These are phyloP conservation scores for Microplitis manilae DNA, from an alignment of 2,888 invertebrate genomes.

Conservation along the genomic window DNA sequence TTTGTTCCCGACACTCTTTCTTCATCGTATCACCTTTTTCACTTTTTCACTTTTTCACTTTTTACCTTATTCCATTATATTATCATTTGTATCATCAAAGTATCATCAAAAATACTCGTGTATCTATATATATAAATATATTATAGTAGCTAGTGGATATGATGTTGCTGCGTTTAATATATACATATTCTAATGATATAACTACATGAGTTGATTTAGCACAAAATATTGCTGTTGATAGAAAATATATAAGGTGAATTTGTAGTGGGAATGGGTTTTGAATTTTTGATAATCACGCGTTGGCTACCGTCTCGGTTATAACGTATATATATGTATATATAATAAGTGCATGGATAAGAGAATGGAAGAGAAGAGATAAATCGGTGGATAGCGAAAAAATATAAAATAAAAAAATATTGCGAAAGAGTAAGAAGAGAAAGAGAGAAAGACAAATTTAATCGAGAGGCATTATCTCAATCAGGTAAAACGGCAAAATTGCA, in stretches of 20 bases:
- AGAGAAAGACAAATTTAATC: conserved; percentile 59
- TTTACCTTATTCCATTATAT: neutral
- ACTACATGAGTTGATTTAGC: neutral
- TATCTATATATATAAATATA: too few species aligned
- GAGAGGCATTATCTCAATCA: conserved; percentile 71
- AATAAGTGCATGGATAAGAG: conserved; percentile 1
- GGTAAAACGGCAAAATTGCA: conserved; percentile 72
- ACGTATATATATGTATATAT: conserved; percentile 22
- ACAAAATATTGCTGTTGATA: too few species aligned
- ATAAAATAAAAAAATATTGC: neutral
- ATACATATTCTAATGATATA: neutral
- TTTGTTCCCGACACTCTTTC: conserved; percentile 14
- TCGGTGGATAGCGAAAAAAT: neutral
- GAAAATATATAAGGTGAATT: conserved; percentile 9
- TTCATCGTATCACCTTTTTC: conserved; percentile 18
- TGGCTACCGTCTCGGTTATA: conserved; percentile 62
- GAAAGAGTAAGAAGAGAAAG: conserved; percentile 26
- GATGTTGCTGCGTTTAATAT: too few species aligned
- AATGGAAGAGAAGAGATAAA: conserved; percentile 10
- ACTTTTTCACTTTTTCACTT: conserved; percentile 6
- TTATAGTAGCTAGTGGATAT: too few species aligned
- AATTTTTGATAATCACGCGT: conserved; percentile 68
- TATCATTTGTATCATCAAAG: too few species aligned
- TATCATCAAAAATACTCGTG: too few species aligned
- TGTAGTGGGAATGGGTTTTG: conserved; percentile 56